These are phyloP conservation scores for Nasua narica DNA, from an alignment of 2,797 vertebrate genomes.

Conservation along the genomic window DNA sequence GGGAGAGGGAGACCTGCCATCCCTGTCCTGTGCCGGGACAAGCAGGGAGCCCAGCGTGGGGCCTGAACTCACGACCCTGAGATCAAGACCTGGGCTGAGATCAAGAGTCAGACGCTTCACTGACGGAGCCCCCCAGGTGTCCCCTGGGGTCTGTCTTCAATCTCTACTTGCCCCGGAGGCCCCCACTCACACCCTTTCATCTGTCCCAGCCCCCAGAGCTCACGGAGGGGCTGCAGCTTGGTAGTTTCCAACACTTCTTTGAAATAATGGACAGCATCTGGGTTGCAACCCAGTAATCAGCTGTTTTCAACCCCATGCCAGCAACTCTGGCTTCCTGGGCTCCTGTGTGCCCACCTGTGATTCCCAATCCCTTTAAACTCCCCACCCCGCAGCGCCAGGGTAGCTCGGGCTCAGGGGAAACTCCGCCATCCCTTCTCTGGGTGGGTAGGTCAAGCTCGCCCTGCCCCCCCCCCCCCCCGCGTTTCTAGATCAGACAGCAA, in stretches of 20 bases:
- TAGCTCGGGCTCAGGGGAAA: not conserved
- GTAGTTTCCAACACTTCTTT: not conserved
- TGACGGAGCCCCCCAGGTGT: not conserved
- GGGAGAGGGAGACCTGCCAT: not conserved
- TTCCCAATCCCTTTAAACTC: not conserved
- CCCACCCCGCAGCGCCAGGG: not conserved
- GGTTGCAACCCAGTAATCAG: not conserved
- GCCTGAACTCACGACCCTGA: not conserved
- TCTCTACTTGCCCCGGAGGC: rapidly evolving
- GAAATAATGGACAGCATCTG: not conserved
- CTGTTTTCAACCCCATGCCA: not conserved
- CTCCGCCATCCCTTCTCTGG: not conserved
- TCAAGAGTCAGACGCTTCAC: not conserved
- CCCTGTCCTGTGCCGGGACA: not conserved
- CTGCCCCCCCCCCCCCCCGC: not conserved
- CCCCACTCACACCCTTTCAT: not conserved
- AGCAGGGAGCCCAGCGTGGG: not conserved
- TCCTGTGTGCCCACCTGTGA: not conserved
- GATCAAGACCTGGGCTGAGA: not conserved
- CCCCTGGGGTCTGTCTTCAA: not conserved
- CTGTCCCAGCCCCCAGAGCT: not conserved
- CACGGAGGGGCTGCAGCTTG: not conserved
- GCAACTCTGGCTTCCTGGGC: rapidly evolving
- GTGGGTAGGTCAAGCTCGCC: not conserved
- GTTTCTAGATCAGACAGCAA: not conserved